phyloP scores from a whole-genome alignment of 2,888 invertebrate species.

The Nycteola revayana region DNA sequence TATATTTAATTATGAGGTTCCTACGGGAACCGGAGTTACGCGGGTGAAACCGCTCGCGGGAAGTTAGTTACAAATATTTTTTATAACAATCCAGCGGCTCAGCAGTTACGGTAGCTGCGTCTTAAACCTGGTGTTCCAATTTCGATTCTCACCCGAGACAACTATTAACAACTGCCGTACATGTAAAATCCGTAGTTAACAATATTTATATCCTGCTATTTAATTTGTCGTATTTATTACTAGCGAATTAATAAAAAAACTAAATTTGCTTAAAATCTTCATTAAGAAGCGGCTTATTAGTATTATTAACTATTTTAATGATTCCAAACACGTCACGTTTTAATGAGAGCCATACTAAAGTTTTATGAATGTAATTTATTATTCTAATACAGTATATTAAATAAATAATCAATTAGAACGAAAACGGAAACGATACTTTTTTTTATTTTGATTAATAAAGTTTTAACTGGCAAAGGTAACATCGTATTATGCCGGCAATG shows the following conservation, averaged over 20 bases:
- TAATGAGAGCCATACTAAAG: constrained; percentile 51
- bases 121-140: no score
- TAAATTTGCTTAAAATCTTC: background rate
- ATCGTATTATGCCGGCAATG: constrained; percentile 55
- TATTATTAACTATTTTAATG: constrained; percentile 25
- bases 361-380: constrained; percentile 58
- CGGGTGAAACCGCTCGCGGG: no score
- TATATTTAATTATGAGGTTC: no score
- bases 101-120: no score
- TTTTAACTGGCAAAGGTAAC: constrained; percentile 33
- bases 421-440: constrained; percentile 62
- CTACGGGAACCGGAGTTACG: no score
- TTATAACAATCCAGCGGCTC: no score
- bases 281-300: background rate
- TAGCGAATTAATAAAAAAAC: constrained; percentile 1
- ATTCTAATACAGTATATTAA: constrained; percentile 39
- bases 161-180: no score
- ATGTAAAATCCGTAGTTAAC: no score
- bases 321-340: constrained; percentile 48
- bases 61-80: no score
- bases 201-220: no score
- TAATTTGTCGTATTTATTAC: no score
- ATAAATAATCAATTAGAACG: constrained; percentile 60
- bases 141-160: no score
- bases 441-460: constrained; percentile 46